phyloP scores from a whole-genome alignment of 37 sponge, comb jelly and placozoan genomes.

The Hexactinellida sp. region DNA sequence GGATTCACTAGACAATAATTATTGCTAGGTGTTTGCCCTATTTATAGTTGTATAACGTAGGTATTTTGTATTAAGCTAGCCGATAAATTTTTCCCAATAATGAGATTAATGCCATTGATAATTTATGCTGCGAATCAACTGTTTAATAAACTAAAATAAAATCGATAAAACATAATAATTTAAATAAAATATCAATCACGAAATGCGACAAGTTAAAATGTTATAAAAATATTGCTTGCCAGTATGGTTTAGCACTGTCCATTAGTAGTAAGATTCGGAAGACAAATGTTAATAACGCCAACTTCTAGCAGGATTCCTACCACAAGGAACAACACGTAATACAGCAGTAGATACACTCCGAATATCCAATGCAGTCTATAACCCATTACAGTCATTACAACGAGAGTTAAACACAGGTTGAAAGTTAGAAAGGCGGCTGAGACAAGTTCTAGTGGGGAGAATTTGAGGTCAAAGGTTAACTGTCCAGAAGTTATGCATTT shows the following conservation, averaged over 20 bases:
- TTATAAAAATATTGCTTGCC: not conserved
- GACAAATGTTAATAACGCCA: constrained; percentile 34
- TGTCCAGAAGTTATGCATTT: not conserved
- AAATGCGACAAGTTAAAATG: no score
- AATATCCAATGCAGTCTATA: constrained; percentile 56
- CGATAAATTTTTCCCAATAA: no score
- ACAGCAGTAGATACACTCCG: constrained; percentile 38
- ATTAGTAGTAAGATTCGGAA: constrained; percentile 21
- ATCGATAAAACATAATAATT: no score
- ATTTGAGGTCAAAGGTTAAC: constrained; percentile 36
- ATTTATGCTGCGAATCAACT: no score
- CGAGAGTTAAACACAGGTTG: constrained; percentile 46
- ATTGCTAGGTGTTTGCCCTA: no score
- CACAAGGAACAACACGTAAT: constrained; percentile 57
- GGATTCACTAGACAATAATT: no score
- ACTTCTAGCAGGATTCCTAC: constrained; percentile 57
- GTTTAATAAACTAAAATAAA: no score
- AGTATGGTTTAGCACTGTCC: not conserved
- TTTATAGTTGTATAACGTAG: no score
- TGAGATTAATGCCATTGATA: no score
- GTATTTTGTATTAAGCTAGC: no score
- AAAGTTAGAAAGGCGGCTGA: constrained; percentile 59
- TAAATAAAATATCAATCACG: no score
- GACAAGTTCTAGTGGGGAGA: constrained; percentile 60
- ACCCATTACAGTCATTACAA: constrained; percentile 28